Base-by-base conservation (phyloP, 2,888 invertebrate species). In the Drepanosiphum platanoidis region DNA sequence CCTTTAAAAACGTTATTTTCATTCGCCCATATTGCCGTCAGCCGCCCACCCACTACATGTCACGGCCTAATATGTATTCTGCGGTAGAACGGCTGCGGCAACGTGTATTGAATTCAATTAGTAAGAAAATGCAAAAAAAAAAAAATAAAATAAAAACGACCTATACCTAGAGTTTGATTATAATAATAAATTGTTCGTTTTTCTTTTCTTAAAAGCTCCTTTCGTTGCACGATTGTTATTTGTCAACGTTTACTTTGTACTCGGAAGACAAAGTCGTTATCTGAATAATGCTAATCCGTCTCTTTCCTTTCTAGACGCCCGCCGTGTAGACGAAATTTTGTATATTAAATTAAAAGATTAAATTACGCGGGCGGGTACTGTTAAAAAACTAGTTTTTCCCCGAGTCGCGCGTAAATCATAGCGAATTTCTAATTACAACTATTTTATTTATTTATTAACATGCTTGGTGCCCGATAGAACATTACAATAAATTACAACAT, bases 1-100 rank as follows among this genome's bases (percentile, higher is more conserved):
- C n/a, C n/a, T n/a, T 70, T 27, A 46, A 3, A 79, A 79, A 79
- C 66, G 42, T 13, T n/a, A 66, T 79, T 66, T n/a, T 32, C 61
- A 46, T 46, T 79, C 7, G 34, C 34, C 15, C n/a, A 52, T 52
- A 52, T 27, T 27, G 3, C 74, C 30, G 22, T 52, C 46, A 74
- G 22, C 30, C 32, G 32, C 42, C 22, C 46, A 74, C 9, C 30
- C 32, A 46, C 42, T 74, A 46, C 27, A 71, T 32, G 32, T 74
- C 13, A 30, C 9, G 22, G 42, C 9, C 42, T 42, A 42, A 18
- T 72, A 32, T 46, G 46, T 27, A 27, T 52, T 30, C 71, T 39
- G 27, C 36, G 27, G 46, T 52, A 30, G 46, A 46, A 46, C 46
- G 22, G 42, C 74, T 9, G 11, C 39, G 22, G 27, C 71, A 27